A percentile compares a stretch with the other conserved stretches of the same genome.
Conservation (phyloP, 2,113 vertebrate genomes). For the Istiophorus platypterus region DNA sequence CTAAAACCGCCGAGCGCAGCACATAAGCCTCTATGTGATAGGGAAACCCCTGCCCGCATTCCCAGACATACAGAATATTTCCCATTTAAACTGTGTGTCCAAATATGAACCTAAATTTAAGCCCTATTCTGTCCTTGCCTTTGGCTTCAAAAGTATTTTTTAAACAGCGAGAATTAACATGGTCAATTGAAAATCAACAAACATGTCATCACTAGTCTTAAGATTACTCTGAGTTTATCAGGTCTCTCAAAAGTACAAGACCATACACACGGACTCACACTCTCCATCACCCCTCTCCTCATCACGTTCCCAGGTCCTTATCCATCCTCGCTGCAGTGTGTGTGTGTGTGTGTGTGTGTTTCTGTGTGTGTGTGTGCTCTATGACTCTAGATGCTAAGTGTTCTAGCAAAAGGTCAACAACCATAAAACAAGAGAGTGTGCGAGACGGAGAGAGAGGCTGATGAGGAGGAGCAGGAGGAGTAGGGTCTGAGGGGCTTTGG, state of each 20-base stretch:
- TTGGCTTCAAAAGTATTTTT: not conserved
- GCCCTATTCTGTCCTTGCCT: not conserved
- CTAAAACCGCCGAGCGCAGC: too few relatives aligned
- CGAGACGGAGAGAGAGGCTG: conserved; percentile 50
- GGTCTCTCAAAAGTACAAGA: conserved; percentile 45
- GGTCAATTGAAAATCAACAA: conserved; percentile 37
- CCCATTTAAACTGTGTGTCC: not conserved
- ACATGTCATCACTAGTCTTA: conserved; percentile 17
- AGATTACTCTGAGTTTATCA: conserved; percentile 19
- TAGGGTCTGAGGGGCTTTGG: conserved; percentile 63
- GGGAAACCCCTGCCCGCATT: too few relatives aligned
- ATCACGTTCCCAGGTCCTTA: conserved; percentile 46
- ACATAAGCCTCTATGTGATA: too few relatives aligned
- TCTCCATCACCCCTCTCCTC: conserved; percentile 28
- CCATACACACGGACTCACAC: conserved; percentile 17
- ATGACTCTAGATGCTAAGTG: conserved; percentile 65
- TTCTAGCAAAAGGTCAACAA: conserved; percentile 78
- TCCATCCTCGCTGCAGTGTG: conserved; percentile 15
- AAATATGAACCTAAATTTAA: not conserved
- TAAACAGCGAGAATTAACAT: conserved; percentile 19
- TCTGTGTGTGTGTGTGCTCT: not conserved
- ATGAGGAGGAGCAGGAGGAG: conserved; percentile 65
- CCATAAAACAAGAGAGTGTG: conserved; percentile 64
- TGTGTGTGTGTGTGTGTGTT: not conserved
- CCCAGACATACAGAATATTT: not conserved